Evolutionary conservation across 2,113 vertebrate genomes (phyloP), one percentile per base, ranked within the genome.

Genomic region (Aleadryas rufinucha): DNA sequence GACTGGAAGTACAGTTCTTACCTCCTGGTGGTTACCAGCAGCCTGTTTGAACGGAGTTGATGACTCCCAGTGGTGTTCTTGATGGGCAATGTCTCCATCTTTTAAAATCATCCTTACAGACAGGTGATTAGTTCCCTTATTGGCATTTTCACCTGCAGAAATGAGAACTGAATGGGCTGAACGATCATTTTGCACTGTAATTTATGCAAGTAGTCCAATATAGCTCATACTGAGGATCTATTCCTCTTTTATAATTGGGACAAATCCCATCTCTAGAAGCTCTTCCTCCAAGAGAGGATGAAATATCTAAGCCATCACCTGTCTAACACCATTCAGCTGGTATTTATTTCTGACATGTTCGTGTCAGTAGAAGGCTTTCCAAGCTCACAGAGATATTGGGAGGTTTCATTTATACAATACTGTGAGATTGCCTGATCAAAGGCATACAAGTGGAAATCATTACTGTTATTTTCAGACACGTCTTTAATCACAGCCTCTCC

Each of bases 391-490:
- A 89, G 59, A 80, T 89, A 86, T 77, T 84, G 85, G 83, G 93
- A 93, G 47, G 41, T 87, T 94, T 95, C 93, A 93, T 94, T 95
- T 84, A 57, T 86, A 93, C 64, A 95, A 80, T 95, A 39, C 72
- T 39, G 65, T 68, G 84, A 95, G 90, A 96, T 79, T 95, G 72
- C 80, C 88, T 96, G 93, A 96, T 94, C 96, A 96, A 97, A 96
- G 92, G 90, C 95, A 86, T 19, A 82, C 70, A 97, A 97, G 87
- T 87, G 56, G 93, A 94, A 97, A 94, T 96, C 89, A 93, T 93
- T 95, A 95, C 92, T 89, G 95, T 94, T 94, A 95, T 97, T 97
- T 95, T 94, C 92, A 97, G 96, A 61, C 81, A 47, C 44, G 20
- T 91, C 87, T 95, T 91, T 94, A 94, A 89, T 93, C 92, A 75